Evolutionary conservation across 2,113 vertebrate species (phyloP), one percentile per base, ranked within the genome.

Genomic region (Motacilla alba): DNA sequence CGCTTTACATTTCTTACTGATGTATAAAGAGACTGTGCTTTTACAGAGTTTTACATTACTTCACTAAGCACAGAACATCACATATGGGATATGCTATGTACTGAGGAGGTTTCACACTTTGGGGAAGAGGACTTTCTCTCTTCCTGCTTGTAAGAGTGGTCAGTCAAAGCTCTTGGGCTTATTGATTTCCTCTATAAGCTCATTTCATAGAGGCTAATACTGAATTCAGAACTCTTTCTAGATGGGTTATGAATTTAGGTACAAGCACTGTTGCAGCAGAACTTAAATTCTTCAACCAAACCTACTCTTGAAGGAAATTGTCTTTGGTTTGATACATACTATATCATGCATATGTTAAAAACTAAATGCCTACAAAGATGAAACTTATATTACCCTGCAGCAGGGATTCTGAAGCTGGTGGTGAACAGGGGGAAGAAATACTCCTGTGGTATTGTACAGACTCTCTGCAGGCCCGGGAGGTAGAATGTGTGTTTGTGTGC

Each of bases 61-160:
- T 70, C 63, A 33, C 2, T 31, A 30, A 80, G 31, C 13, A 56
- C 41, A 80, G 10, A 31, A 13, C 20, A 46, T 52, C 1, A 0
- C 8, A 6, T 58, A 16, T 27, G 17, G 41, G 8, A 52, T 49
- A 66, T 46, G 7, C 2, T 70, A 10, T 6, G 19, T 35, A 43
- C 8, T 33, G 47, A 79, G 21, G 30, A 59, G 15, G 4, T 59
- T 64, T 60, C 77, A 35, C 5, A 31, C 19, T 33, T 66, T 50
- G 10, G 4, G 27, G 7, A 86, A 52, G 31, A 85, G 30, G 10
- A 60, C 2, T 52, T 76, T 39, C 13, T 50, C 9, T 82, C 15
- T 46, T 81, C 18, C 19, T 49, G 7, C 21, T 35, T 47, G 3
- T 27, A 59, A 46, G 4, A 2, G 0, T 0, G 0, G 6, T 10